Evolutionary conservation across 2,113 vertebrate genomes (phyloP), one percentile per base, ranked within the genome.

Genomic region (Calidris pugnax): DNA sequence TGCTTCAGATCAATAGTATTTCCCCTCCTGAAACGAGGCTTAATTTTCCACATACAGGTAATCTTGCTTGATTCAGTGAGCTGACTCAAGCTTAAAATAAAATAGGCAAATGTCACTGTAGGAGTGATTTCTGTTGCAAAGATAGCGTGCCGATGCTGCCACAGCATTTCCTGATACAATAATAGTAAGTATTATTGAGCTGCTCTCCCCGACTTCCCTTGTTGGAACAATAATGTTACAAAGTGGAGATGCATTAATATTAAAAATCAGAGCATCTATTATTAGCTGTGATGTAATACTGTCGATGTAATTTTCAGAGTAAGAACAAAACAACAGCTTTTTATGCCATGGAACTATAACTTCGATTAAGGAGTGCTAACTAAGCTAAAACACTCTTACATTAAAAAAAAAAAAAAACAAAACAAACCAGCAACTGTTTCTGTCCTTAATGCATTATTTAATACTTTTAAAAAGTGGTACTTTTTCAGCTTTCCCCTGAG

Each of bases 11-110:
- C 37, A 67, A 1, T 59, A 77, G 43, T 1, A 32, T 21, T 28
- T 84, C 26, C 30, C 43, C 37, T 63, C 45, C 39, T 2, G 4
- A 85, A 89, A 64, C 35, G 18, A n/a, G 32, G 41, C 37, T 55
- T 69, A 28, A 50, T 88, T 93, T 78, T 43, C 33, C 60, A 74
- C 11, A 9, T 35, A n/a, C 4, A 90, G 66, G 43, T 73, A 78
- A 56, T 53, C 53, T 43, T 45, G 21, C 27, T 76, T 16, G 48
- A 50, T 18, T 62, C 57, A 47, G 17, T 55, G 67, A 93, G 71
- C 28, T 86, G 69, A 60, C 56, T 59, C 35, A 63, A 78, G 37
- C 88, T 94, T 81, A 57, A 93, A 95, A 84, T 78, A 87, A 94
- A 72, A 59, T 17, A 63, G 1, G 3, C 37, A 69, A 71, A 69